Evolutionary conservation across 2,113 vertebrate genomes (phyloP), one percentile per base, ranked within the genome.

Genomic region (Erinaceus europaeus): DNA sequence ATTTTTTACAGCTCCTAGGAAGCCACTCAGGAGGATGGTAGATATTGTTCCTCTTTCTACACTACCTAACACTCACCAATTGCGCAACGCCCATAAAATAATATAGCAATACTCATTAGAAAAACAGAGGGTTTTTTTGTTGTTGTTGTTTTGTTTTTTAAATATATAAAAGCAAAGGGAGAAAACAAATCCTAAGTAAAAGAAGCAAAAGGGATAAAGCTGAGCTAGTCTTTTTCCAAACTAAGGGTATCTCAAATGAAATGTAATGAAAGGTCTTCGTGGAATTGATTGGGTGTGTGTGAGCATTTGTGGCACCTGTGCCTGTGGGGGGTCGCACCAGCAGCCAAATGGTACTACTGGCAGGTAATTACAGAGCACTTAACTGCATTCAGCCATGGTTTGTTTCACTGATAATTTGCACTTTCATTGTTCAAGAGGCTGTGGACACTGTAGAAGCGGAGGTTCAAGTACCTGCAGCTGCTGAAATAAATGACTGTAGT

Each of bases 381-480:
- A 86, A 83, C 48, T 74, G 88, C 38, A 94, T 95, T 96, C 96
- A 97, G 90, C 77, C 77, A 82, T 42, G 67, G 76, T 94, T 94
- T 95, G 84, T 88, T 97, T 94, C 95, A 91, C 86, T 87, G 80
- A 93, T 96, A 94, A 95, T 97, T 96, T 96, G 91, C 91, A 94
- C 94, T 95, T 89, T 86, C 94, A 83, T 90, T 96, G 80, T 91
- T 91, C 21, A 38, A 96, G 89, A 95, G 91, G 84, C 94, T 92
- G 52, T 78, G 95, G 96, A 90, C 94, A 90, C 65, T 75, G 85
- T 83, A 88, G 81, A 93, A 94, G 85, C 80, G 88, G 95, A 69
- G 86, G 88, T 84, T 97, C 90, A 95, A 96, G 96, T 77, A 96
- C 91, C 95, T 96, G 92, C 96, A 97, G 96, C 95, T 97, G 97